These are phyloP conservation scores for Gymnarchus niloticus DNA, from an alignment of 2,113 vertebrate genomes.

Conservation along the genomic window DNA sequence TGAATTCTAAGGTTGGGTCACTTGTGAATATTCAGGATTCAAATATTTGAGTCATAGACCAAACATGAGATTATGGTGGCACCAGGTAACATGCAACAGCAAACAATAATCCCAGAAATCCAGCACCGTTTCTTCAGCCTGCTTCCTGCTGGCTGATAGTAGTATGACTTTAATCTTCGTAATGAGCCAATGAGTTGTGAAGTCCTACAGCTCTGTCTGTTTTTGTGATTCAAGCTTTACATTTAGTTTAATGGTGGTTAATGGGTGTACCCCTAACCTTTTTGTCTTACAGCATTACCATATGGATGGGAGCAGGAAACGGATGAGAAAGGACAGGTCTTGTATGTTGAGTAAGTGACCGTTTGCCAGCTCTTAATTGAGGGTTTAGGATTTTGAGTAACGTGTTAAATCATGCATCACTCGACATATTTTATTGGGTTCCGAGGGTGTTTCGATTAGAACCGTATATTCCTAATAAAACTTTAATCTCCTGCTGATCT, in stretches of 20 bases:
- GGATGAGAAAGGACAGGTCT: constrained; percentile 82
- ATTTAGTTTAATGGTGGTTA: neutral
- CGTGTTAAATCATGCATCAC: constrained; percentile 16
- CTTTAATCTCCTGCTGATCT: constrained; percentile 24
- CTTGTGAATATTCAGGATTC: neutral
- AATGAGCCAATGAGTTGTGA: neutral
- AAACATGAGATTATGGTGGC: neutral
- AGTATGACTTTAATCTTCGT: neutral
- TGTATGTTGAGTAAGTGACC: constrained; percentile 92
- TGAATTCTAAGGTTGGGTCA: neutral
- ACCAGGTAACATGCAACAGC: too few relatives aligned
- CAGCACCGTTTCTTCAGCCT: neutral
- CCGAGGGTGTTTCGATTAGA: constrained; percentile 18
- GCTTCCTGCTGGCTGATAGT: neutral
- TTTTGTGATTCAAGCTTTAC: neutral
- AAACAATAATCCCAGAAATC: too few relatives aligned
- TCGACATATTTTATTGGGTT: neutral
- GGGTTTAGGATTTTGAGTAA: neutral
- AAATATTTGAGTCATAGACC: neutral
- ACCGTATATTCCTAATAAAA: constrained; percentile 18
- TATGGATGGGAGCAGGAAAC: constrained; percentile 97
- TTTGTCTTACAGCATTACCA: constrained; percentile 71
- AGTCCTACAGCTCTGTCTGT: neutral
- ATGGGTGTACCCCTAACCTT: neutral
- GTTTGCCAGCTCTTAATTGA: neutral